Percentiles rank a stretch among this genome's conserved stretches.
Conservation (phyloP, 1,140 invertebrate genomes). For the Trissolcus basalis region DNA sequence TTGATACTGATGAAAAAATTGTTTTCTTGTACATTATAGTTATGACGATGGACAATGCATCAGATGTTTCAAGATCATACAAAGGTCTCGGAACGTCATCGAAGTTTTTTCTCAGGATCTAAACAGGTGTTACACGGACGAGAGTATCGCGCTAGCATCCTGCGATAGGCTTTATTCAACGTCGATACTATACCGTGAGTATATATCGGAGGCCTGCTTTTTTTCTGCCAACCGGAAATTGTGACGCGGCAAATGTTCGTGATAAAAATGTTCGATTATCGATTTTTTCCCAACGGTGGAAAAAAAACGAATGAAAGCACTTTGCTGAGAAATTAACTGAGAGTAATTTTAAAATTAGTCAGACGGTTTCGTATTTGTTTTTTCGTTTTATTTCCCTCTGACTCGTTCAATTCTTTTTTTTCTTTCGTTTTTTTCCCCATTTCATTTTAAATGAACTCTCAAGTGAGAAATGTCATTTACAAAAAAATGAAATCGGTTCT, state of each 20-base stretch:
- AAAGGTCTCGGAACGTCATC: constrained; percentile 80
- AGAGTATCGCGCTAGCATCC: constrained; percentile 78
- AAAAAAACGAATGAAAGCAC: too few relatives aligned
- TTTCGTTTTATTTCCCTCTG: too few relatives aligned
- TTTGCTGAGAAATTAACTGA: too few relatives aligned
- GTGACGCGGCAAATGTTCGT: constrained; percentile 23
- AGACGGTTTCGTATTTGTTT: too few relatives aligned
- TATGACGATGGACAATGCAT: constrained; percentile 77
- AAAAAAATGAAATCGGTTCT: too few relatives aligned
- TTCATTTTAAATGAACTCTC: too few relatives aligned
- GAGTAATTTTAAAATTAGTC: too few relatives aligned
- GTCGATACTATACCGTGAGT: constrained; percentile 73
- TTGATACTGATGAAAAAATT: neutral
- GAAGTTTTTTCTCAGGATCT: constrained; percentile 80
- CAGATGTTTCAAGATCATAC: constrained; percentile 79
- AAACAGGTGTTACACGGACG: constrained; percentile 80
- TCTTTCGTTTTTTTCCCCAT: too few relatives aligned
- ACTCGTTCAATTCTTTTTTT: too few relatives aligned
- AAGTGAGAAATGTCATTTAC: too few relatives aligned
- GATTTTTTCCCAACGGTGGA: neutral
- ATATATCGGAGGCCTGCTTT: constrained; percentile 10
- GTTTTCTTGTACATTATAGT: constrained; percentile 31
- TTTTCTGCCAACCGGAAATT: constrained; percentile 38
- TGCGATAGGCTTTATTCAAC: constrained; percentile 76
- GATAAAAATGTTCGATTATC: constrained; percentile 22